Evolutionary conservation across 2,113 vertebrate genomes (phyloP).

Genomic region (Neodon shergylaensis): DNA sequence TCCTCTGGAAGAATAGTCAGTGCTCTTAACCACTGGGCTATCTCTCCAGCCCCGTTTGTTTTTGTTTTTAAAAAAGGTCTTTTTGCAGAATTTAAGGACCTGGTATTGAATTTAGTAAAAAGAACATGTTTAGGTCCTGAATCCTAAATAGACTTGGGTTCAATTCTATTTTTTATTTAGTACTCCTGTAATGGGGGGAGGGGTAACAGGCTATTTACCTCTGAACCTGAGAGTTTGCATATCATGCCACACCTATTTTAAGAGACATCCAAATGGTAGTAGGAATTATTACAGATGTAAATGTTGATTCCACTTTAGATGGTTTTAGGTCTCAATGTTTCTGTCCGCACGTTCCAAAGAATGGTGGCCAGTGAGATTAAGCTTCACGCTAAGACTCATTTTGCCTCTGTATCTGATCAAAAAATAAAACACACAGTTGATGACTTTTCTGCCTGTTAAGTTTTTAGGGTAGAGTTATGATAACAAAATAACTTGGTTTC

Average conservation of each 20-base stretch:
- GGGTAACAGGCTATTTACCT: conserved; percentile 8
- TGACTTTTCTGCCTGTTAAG: neutral
- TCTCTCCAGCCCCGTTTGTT: too few species aligned
- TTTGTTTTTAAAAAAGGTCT: neutral
- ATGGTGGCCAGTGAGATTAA: conserved; percentile 24
- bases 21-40: too few species aligned
- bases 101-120: conserved; percentile 41
- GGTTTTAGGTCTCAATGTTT: neutral
- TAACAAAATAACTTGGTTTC: neutral
- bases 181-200: neutral
- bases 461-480: neutral
- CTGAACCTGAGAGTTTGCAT: neutral
- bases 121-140: conserved; percentile 4
- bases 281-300: conserved; percentile 10
- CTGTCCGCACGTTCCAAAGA: neutral
- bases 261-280: neutral
- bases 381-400: neutral
- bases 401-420: neutral
- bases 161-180: neutral
- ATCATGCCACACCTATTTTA: conserved; percentile 4
- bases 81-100: neutral
- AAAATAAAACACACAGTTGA: neutral
- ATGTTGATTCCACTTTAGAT: conserved; percentile 19
- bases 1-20: too few species aligned
- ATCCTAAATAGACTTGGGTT: conserved; percentile 17